A percentile compares a stretch with the other conserved stretches of the same genome.
phyloP scores from a whole-genome alignment of 2,888 invertebrate genomes.

The Monochamus alternatus region DNA sequence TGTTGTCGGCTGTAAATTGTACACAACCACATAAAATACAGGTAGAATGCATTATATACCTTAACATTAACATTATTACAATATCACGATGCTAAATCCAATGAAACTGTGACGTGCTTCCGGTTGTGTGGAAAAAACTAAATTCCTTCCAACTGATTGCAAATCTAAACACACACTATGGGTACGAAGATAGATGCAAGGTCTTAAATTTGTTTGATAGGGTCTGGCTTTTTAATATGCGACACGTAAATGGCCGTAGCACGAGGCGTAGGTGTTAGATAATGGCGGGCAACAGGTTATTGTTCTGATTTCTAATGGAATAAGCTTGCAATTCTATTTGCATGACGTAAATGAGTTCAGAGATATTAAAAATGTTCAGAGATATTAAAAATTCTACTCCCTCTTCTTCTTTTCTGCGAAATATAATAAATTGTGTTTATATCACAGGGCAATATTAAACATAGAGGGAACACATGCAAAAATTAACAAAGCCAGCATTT shows the following conservation, averaged over 20 bases:
- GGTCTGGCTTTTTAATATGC: slow-evolving; percentile 10
- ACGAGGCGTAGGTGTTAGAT: slow-evolving; percentile 1
- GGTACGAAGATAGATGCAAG: background rate
- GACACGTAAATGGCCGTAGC: background rate
- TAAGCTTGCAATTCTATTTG: background rate
- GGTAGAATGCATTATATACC: slow-evolving; percentile 9
- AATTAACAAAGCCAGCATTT: too few species aligned
- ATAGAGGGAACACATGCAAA: too few species aligned
- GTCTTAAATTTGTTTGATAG: slow-evolving; percentile 10
- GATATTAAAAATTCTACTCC: too few species aligned
- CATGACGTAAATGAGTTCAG: background rate
- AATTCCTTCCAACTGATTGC: slow-evolving; percentile 51
- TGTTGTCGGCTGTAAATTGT: background rate
- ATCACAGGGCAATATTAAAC: too few species aligned
- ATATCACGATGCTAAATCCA: slow-evolving; percentile 1
- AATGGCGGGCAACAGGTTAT: background rate
- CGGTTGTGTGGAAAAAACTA: slow-evolving; percentile 43
- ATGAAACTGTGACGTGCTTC: slow-evolving; percentile 43
- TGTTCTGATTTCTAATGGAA: background rate
- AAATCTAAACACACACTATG: slow-evolving; percentile 31
- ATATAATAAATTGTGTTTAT: too few species aligned
- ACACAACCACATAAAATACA: slow-evolving; percentile 16
- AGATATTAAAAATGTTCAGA: background rate
- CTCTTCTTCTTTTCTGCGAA: too few species aligned
- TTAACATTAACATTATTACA: slow-evolving; percentile 18